These are phyloP conservation scores for Anthopleura sola DNA, from an alignment of 64 coral and sea anemone species.

Conservation along the genomic window DNA sequence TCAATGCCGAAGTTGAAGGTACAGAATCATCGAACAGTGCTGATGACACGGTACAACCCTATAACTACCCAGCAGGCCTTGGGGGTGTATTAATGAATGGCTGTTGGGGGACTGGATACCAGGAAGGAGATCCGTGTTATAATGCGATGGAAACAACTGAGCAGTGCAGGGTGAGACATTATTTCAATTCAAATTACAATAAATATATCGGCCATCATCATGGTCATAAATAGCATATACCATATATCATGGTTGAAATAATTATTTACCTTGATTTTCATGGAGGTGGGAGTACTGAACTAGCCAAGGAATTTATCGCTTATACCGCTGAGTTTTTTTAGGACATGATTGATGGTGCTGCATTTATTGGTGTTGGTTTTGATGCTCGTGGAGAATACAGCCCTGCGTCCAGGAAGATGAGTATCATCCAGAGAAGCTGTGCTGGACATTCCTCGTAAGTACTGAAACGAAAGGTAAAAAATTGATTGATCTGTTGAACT, in stretches of 20 bases:
- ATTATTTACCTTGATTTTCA: too few relatives aligned
- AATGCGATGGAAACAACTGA: not conserved
- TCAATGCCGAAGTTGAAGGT: conserved; percentile 22
- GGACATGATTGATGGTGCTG: conserved; percentile 53
- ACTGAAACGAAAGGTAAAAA: too few relatives aligned
- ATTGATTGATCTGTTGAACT: too few relatives aligned
- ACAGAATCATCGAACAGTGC: conserved; percentile 1
- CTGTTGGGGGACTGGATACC: conserved; percentile 45
- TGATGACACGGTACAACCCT: not conserved
- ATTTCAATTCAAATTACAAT: not conserved
- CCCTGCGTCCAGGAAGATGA: conserved; percentile 51
- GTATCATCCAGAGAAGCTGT: conserved; percentile 39
- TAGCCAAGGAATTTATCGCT: too few relatives aligned
- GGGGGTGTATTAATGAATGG: conserved; percentile 52
- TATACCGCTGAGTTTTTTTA: too few relatives aligned
- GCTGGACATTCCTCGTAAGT: conserved; percentile 27
- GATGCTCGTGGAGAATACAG: conserved; percentile 42
- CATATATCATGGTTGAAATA: too few relatives aligned
- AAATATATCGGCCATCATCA: too few relatives aligned
- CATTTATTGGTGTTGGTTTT: conserved; percentile 49
- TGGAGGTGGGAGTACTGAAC: too few relatives aligned
- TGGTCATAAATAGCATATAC: too few relatives aligned
- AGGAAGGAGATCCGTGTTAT: conserved; percentile 38
- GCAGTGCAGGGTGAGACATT: not conserved
- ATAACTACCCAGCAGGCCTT: conserved; percentile 47